Conservation (phyloP, 2,888 invertebrate genomes). For the Epinotia demarniana region DNA sequence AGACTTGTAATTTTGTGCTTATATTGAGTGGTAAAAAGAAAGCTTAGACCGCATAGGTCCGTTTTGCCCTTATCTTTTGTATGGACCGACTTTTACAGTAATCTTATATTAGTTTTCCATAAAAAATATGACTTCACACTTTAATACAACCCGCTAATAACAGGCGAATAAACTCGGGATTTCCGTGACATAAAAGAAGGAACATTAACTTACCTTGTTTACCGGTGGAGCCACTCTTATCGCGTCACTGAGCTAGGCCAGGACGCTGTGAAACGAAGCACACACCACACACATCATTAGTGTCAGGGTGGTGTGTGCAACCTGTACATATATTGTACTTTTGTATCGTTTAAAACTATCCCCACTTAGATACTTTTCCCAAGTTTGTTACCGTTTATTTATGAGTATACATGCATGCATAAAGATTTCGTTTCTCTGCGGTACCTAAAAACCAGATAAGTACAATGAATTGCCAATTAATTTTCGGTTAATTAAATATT, state of each 20-base stretch:
- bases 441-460: background rate
- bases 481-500: background rate
- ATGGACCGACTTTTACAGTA: too few species aligned
- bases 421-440: background rate
- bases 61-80: too few species aligned
- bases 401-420: background rate
- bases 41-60: too few species aligned
- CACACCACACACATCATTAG: conserved; percentile 46
- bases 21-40: too few species aligned
- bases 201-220: conserved; percentile 31
- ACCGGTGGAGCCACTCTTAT: conserved; percentile 28
- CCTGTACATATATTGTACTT: conserved; percentile 45
- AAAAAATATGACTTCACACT: background rate
- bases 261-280: conserved; percentile 32
- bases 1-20: too few species aligned
- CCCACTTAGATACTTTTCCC: too few species aligned
- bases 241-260: conserved; percentile 20
- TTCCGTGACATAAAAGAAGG: conserved; percentile 24
- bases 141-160: background rate
- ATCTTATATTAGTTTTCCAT: too few species aligned
- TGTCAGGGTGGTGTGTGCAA: conserved; percentile 40
- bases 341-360: too few species aligned
- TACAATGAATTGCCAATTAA: background rate
- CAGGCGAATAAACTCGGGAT: conserved; percentile 6
- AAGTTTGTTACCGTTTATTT: too few species aligned